Evolutionary conservation across 2,797 vertebrate species (phyloP).

Genomic region (Danio choprae): DNA sequence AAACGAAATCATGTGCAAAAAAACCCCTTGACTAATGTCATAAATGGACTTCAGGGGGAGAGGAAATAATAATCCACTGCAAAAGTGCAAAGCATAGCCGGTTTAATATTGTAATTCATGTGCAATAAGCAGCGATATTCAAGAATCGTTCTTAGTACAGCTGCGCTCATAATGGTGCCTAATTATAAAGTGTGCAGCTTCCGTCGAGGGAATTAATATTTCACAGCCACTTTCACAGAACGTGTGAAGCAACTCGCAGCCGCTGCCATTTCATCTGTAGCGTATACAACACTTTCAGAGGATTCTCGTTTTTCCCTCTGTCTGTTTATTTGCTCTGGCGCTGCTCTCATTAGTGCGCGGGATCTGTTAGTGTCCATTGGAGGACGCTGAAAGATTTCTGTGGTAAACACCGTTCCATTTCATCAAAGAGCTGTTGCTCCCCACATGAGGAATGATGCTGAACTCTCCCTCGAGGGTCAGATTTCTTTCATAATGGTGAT

Average conservation of each 20-base stretch:
- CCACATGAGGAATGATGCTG: constrained; percentile 28
- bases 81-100: background rate
- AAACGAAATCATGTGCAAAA: constrained; percentile 17
- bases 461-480: constrained; percentile 69
- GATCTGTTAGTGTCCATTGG: constrained; percentile 61
- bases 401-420: constrained; percentile 79
- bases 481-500: constrained; percentile 73
- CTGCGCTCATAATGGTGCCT: constrained; percentile 25
- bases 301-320: constrained; percentile 38
- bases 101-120: constrained; percentile 14
- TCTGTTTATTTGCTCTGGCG: constrained; percentile 62
- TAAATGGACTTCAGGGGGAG: background rate
- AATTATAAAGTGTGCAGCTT: constrained; percentile 39
- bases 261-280: constrained; percentile 3
- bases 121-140: constrained; percentile 4
- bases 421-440: constrained; percentile 65
- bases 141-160: constrained; percentile 19
- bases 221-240: constrained; percentile 46
- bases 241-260: constrained; percentile 15
- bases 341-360: constrained; percentile 69
- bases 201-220: constrained; percentile 33
- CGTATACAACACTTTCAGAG: constrained; percentile 32
- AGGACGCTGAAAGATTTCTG: constrained; percentile 64
- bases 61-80: background rate
- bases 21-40: background rate